phyloP scores from a whole-genome alignment of 2,888 invertebrate genomes.

The Protodeltote pygarga region DNA sequence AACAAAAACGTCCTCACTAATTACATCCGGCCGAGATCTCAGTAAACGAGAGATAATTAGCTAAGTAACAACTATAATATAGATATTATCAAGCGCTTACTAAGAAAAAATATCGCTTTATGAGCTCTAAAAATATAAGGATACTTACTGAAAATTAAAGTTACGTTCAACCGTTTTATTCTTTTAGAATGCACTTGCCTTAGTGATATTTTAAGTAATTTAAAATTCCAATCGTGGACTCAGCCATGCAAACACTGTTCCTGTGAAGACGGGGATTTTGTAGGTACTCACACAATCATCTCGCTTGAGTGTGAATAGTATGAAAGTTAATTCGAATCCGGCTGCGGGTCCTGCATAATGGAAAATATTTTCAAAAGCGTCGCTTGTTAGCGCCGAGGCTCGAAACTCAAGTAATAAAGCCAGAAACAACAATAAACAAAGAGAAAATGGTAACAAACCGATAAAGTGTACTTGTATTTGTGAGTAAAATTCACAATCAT shows the following conservation, averaged over 20 bases:
- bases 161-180: slow-evolving; percentile 10
- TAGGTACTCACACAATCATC: slow-evolving; percentile 73
- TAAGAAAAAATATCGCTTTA: slow-evolving; percentile 4
- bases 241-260: slow-evolving; percentile 40
- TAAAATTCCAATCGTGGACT: slow-evolving; percentile 41
- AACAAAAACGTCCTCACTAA: slow-evolving; percentile 7
- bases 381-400: slow-evolving; percentile 68
- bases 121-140: slow-evolving; percentile 3
- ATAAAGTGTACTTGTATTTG: slow-evolving; percentile 70
- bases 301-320: slow-evolving; percentile 67
- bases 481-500: slow-evolving; percentile 76
- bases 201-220: slow-evolving; percentile 33
- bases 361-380: slow-evolving; percentile 64
- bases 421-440: slow-evolving; percentile 67
- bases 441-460: slow-evolving; percentile 65
- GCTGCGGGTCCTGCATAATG: slow-evolving; percentile 65
- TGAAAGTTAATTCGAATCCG: slow-evolving; percentile 64
- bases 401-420: slow-evolving; percentile 63
- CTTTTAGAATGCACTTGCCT: slow-evolving; percentile 10
- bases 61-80: slow-evolving; percentile 5
- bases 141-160: slow-evolving; percentile 7
- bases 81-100: slow-evolving; percentile 4
- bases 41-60: slow-evolving; percentile 14
- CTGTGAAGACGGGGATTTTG: slow-evolving; percentile 49
- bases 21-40: neutral